These are phyloP conservation scores for Papilio xuthus DNA, from an alignment of 1,140 invertebrate species.

Conservation along the genomic window DNA sequence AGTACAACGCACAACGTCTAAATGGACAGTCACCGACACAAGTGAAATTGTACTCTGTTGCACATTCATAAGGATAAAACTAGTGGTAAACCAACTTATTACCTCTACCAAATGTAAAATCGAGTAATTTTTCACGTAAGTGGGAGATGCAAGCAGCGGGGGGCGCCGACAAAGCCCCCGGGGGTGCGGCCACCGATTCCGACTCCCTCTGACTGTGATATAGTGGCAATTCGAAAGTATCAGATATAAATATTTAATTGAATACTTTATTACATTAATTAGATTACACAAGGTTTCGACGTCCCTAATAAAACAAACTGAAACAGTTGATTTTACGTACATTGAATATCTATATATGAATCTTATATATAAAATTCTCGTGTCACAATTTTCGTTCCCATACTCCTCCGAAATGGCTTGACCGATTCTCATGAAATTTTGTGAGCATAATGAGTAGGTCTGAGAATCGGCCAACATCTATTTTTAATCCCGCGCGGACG, in stretches of 20 bases:
- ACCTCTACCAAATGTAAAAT: slow-evolving; percentile 40
- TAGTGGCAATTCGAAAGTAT: slow-evolving; percentile 56
- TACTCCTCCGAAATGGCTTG: no score
- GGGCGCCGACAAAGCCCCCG: slow-evolving; percentile 74
- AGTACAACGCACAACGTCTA: neutral
- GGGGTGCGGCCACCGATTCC: slow-evolving; percentile 60
- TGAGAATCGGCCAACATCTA: no score
- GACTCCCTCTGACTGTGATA: slow-evolving; percentile 55
- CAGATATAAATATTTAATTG: slow-evolving; percentile 45
- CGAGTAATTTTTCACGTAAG: slow-evolving; percentile 74
- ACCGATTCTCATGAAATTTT: no score
- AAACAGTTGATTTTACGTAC: neutral
- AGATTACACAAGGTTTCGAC: neutral
- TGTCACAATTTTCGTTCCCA: no score
- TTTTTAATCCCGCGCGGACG: no score
- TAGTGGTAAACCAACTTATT: slow-evolving; percentile 8
- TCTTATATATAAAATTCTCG: no score
- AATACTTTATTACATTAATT: slow-evolving; percentile 33
- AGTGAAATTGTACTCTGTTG: slow-evolving; percentile 19
- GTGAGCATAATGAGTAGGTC: no score
- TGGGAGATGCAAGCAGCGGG: slow-evolving; percentile 61
- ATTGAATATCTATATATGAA: no score
- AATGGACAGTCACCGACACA: neutral
- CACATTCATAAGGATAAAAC: neutral
- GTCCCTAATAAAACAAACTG: neutral